These are phyloP conservation scores for Eurypyga helias DNA, from an alignment of 2,113 vertebrate species.

Conservation along the genomic window DNA sequence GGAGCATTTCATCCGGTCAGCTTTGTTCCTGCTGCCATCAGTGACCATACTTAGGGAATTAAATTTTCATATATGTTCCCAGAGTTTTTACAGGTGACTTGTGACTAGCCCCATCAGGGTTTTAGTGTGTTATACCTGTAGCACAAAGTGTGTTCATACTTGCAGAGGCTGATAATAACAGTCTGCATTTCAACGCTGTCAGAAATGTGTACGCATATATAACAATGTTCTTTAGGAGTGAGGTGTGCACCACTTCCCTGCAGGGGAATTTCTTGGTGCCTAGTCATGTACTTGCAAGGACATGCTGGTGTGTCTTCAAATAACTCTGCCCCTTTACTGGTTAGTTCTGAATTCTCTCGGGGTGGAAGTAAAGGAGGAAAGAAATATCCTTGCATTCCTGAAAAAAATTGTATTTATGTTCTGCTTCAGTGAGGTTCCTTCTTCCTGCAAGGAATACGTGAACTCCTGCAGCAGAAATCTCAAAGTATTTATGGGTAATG, in stretches of 20 bases:
- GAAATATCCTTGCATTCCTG: background rate
- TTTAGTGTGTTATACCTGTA: background rate
- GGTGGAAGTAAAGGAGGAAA: background rate
- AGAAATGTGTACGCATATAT: background rate
- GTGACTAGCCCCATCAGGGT: background rate
- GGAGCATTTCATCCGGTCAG: background rate
- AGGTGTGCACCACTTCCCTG: background rate
- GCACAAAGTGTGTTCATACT: background rate
- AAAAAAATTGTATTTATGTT: background rate
- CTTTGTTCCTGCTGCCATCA: background rate
- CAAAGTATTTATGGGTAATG: background rate
- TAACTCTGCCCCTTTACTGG: background rate
- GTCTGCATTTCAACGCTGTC: background rate
- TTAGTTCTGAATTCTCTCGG: background rate
- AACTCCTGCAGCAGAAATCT: background rate
- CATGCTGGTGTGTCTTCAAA: slow-evolving; percentile 11
- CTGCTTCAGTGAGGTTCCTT: background rate
- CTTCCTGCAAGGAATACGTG: background rate
- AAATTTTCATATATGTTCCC: background rate
- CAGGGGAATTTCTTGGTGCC: slow-evolving; percentile 35
- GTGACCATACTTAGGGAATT: background rate
- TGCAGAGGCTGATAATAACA: background rate
- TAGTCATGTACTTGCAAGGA: slow-evolving; percentile 24
- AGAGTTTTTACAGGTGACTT: background rate
- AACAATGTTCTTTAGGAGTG: background rate